phyloP scores from a whole-genome alignment of 2,888 invertebrate species.

The Rhingia campestris region DNA sequence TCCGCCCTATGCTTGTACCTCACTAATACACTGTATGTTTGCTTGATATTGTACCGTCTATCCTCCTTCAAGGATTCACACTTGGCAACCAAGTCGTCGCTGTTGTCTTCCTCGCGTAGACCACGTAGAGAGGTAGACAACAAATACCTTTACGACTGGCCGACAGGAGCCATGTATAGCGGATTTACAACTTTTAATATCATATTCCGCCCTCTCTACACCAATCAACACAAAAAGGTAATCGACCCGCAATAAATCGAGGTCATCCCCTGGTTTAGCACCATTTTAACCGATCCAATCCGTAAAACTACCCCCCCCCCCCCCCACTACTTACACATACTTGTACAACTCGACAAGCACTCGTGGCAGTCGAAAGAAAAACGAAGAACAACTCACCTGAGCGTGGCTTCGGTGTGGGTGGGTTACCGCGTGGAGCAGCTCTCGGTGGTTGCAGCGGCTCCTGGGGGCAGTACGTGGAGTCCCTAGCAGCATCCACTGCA shows the following conservation, averaged over 20 bases:
- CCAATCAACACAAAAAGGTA: slow-evolving; percentile 55
- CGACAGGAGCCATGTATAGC: not conserved
- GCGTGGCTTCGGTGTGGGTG: slow-evolving; percentile 82
- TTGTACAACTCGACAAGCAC: not conserved
- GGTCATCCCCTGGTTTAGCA: slow-evolving; percentile 70
- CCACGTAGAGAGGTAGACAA: slow-evolving; percentile 20
- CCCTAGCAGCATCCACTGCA: slow-evolving; percentile 82
- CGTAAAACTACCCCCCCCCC: slow-evolving; percentile 45
- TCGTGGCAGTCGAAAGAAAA: not conserved
- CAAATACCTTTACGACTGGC: slow-evolving; percentile 40
- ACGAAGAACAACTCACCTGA: slow-evolving; percentile 78
- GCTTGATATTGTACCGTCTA: slow-evolving; percentile 40
- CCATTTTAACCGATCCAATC: slow-evolving; percentile 54
- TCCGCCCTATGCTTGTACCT: slow-evolving; percentile 25
- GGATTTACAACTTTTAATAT: slow-evolving; percentile 56
- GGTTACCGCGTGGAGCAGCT: slow-evolving; percentile 80
- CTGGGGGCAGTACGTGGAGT: slow-evolving; percentile 81
- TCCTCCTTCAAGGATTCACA: slow-evolving; percentile 42
- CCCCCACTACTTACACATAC: not conserved
- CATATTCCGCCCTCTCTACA: slow-evolving; percentile 48
- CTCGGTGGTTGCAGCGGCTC: slow-evolving; percentile 80
- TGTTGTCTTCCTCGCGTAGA: not conserved
- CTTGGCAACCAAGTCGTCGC: not conserved
- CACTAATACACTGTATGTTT: slow-evolving; percentile 40
- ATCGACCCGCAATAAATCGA: slow-evolving; percentile 72